Evolutionary conservation across 2,797 vertebrate species (phyloP).

Genomic region (Chiloscyllium punctatum): DNA sequence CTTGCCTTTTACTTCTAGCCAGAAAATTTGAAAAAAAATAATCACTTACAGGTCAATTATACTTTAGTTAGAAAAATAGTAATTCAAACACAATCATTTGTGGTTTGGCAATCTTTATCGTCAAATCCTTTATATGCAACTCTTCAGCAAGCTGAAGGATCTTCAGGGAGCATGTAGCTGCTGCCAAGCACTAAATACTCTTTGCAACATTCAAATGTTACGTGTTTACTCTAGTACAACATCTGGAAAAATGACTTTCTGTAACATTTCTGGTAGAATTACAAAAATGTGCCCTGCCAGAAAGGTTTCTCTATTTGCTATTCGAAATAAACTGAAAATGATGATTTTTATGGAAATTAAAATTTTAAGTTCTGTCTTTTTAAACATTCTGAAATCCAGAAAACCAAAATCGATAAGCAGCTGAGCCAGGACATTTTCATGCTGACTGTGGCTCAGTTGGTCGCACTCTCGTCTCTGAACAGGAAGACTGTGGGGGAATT

Average conservation of each 20-base stretch:
- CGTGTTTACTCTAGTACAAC: conserved; percentile 33
- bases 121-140: conserved; percentile 27
- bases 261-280: conserved; percentile 26
- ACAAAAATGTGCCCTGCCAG: conserved; percentile 18
- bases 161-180: neutral
- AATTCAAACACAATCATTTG: conserved; percentile 27
- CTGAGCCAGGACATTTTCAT: neutral
- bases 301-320: conserved; percentile 13
- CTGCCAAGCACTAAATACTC: conserved; percentile 21
- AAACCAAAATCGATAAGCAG: neutral
- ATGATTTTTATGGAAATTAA: neutral
- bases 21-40: neutral
- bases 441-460: neutral
- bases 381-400: neutral
- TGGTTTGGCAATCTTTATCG: conserved; percentile 30
- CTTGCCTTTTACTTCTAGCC: neutral
- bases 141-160: neutral
- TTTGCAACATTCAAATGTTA: conserved; percentile 9
- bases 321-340: neutral
- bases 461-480: neutral
- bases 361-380: neutral
- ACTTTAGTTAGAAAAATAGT: neutral
- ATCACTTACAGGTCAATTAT: conserved; percentile 27
- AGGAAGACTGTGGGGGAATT: neutral
- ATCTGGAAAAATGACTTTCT: conserved; percentile 35